Evolutionary conservation across 2,888 invertebrate species (phyloP).

Genomic region (Trissoscelio sp.): DNA sequence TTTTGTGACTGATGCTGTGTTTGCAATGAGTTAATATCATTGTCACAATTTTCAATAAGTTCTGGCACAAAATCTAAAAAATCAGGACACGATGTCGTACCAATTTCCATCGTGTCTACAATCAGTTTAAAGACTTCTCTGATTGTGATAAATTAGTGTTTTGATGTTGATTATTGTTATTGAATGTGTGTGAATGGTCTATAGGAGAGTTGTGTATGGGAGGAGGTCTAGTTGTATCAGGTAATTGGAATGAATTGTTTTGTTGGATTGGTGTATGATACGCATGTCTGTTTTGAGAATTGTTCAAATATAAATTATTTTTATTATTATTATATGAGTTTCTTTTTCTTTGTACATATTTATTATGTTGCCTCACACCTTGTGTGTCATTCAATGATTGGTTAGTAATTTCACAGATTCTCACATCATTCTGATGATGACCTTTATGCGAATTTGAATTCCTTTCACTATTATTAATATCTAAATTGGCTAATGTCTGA

Average conservation of each 20-base stretch:
- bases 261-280: too few species aligned
- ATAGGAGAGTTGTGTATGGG: too few species aligned
- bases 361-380: too few species aligned
- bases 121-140: conserved; percentile 42
- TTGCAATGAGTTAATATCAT: conserved; percentile 1
- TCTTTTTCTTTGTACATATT: too few species aligned
- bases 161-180: too few species aligned
- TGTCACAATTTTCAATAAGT: not conserved
- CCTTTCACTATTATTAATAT: conserved; percentile 33
- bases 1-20: not conserved
- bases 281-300: too few species aligned
- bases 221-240: too few species aligned
- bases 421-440: conserved; percentile 10
- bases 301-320: too few species aligned
- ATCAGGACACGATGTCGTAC: conserved; percentile 42
- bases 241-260: too few species aligned
- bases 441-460: conserved; percentile 16
- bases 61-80: conserved; percentile 56
- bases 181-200: too few species aligned
- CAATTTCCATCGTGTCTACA: not conserved
- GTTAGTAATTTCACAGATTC: conserved; percentile 21
- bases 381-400: not conserved
- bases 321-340: too few species aligned
- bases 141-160: too few species aligned
- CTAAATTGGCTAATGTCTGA: conserved; percentile 47